These are phyloP conservation scores for Bellardia pandia DNA, from an alignment of 2,888 invertebrate species.

Conservation along the genomic window DNA sequence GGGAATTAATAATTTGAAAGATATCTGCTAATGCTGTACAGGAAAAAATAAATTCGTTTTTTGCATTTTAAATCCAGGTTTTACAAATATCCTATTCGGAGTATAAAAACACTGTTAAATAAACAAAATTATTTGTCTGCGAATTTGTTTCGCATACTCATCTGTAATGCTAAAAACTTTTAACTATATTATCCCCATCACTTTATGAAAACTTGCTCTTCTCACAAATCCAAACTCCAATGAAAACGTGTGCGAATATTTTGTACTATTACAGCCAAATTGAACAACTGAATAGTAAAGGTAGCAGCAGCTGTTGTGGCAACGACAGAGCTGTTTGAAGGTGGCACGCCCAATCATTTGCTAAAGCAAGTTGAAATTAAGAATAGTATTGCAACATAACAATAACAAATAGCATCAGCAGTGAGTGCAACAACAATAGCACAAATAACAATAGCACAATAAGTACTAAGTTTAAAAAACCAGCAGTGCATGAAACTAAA, in stretches of 20 bases:
- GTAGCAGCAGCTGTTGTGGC: constrained; percentile 41
- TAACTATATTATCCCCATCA: constrained; percentile 29
- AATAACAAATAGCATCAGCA: constrained; percentile 26
- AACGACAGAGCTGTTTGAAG: constrained; percentile 48
- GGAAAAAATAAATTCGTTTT: too few relatives aligned
- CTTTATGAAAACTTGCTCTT: not conserved
- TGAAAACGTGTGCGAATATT: constrained; percentile 2
- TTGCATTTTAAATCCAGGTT: too few relatives aligned
- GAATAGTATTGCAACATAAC: constrained; percentile 66
- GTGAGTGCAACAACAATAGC: constrained; percentile 18
- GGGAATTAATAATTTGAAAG: too few relatives aligned
- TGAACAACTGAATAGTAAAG: constrained; percentile 28
- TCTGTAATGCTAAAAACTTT: constrained; percentile 32
- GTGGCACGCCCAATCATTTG: constrained; percentile 74
- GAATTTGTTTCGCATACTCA: constrained; percentile 18
- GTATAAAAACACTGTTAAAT: not conserved
- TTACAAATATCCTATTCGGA: too few relatives aligned
- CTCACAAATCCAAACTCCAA: not conserved
- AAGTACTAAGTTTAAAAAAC: constrained; percentile 19
- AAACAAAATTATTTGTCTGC: not conserved
- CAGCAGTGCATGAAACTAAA: not conserved
- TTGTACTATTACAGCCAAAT: constrained; percentile 28
- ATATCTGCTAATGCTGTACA: too few relatives aligned
- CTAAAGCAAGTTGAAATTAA: constrained; percentile 63
- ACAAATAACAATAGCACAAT: constrained; percentile 34